Conservation (phyloP, 1,140 invertebrate species). For the Micrasema minimum region DNA sequence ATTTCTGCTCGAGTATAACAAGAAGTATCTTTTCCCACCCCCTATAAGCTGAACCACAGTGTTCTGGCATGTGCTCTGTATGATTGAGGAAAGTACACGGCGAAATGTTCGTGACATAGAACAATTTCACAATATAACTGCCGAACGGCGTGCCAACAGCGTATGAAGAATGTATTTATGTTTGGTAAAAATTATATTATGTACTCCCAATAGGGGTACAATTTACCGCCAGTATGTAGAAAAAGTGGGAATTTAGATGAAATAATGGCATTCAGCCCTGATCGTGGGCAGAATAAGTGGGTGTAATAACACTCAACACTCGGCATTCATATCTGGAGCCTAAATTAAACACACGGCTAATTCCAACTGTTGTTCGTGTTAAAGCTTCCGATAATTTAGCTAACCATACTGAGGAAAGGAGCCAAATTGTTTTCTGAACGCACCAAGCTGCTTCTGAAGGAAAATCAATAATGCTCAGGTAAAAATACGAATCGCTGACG, state of each 20-base stretch:
- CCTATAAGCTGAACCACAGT: background rate
- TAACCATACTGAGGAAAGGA: too few relatives aligned
- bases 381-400: too few relatives aligned
- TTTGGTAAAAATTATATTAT: slow-evolving; percentile 26
- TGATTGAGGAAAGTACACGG: slow-evolving; percentile 13
- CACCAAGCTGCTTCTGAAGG: too few relatives aligned
- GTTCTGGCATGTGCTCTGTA: slow-evolving; percentile 1
- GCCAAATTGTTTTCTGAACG: too few relatives aligned
- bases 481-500: too few relatives aligned
- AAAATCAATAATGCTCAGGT: too few relatives aligned
- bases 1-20: too few relatives aligned
- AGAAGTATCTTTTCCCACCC: background rate
- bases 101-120: background rate
- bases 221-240: slow-evolving; percentile 1
- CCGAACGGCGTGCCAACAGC: slow-evolving; percentile 19
- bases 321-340: background rate
- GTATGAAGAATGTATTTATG: slow-evolving; percentile 32
- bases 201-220: slow-evolving; percentile 12
- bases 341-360: slow-evolving; percentile 15
- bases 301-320: slow-evolving; percentile 20
- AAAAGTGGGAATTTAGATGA: background rate
- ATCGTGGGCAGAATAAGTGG: slow-evolving; percentile 10
- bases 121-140: slow-evolving; percentile 24
- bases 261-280: too few relatives aligned
- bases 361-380: too few relatives aligned